These are phyloP conservation scores for Cyphomyrmex costatus DNA, from an alignment of 1,140 invertebrate genomes.

Conservation along the genomic window DNA sequence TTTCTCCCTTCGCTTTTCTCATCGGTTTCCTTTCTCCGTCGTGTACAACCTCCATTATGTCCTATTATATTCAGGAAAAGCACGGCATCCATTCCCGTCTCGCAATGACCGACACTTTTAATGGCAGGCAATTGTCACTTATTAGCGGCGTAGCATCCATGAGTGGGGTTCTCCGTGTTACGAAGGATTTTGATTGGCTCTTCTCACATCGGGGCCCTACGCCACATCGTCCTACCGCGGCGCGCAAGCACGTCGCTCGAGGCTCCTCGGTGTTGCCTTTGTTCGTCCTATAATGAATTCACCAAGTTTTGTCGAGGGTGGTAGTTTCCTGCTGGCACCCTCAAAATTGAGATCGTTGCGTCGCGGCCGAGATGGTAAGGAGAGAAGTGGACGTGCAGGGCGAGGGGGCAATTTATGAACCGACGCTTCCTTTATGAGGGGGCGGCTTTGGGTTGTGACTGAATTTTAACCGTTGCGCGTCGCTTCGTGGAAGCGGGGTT, in stretches of 20 bases:
- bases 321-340: constrained; percentile 86
- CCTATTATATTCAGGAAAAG: constrained; percentile 54
- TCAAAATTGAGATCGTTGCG: constrained; percentile 83
- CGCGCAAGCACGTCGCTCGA: constrained; percentile 78
- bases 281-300: constrained; percentile 85
- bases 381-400: constrained; percentile 16
- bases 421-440: constrained; percentile 85
- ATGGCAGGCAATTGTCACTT: constrained; percentile 56
- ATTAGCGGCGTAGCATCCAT: constrained; percentile 44
- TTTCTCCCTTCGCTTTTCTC: background rate
- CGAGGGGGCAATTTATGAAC: constrained; percentile 85
- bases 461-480: constrained; percentile 82
- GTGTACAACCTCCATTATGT: constrained; percentile 36
- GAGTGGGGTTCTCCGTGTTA: constrained; percentile 7
- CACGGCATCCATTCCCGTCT: constrained; percentile 33
- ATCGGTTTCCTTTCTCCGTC: constrained; percentile 12
- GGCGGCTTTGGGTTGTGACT: constrained; percentile 78
- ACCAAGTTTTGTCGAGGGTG: constrained; percentile 85
- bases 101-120: constrained; percentile 55
- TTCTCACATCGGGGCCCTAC: constrained; percentile 31
- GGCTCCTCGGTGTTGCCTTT: constrained; percentile 81
- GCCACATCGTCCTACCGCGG: constrained; percentile 48
- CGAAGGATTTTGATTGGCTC: constrained; percentile 33
- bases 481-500: constrained; percentile 52
- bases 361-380: constrained; percentile 55